These are phyloP conservation scores for Thymallus thymallus DNA, from an alignment of 2,113 vertebrate species.

Conservation along the genomic window DNA sequence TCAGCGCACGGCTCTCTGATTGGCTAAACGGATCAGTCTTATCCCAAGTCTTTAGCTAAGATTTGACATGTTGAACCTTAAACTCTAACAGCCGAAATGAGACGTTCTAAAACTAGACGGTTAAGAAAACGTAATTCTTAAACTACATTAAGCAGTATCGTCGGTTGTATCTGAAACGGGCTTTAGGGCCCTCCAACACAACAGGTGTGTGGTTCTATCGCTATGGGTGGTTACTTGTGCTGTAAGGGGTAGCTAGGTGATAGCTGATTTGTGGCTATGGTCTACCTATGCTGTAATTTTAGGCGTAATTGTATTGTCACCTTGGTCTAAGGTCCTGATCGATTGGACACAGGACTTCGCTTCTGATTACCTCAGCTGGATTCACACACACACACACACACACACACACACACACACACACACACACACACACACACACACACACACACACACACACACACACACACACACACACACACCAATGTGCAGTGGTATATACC, in stretches of 20 bases:
- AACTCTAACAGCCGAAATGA: too few relatives aligned
- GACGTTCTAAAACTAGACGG: too few relatives aligned
- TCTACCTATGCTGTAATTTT: constrained; percentile 40
- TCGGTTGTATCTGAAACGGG: too few relatives aligned
- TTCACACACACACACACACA: constrained; percentile 34
- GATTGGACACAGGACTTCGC: constrained; percentile 57
- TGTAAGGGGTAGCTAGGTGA: constrained; percentile 11
- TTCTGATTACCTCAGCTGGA: constrained; percentile 62
- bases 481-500: constrained; percentile 4
- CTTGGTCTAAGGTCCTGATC: constrained; percentile 37
- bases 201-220: too few relatives aligned
- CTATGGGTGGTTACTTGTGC: neutral
- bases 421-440: constrained; percentile 8
- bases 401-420: constrained; percentile 10
- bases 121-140: too few relatives aligned
- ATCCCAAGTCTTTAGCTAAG: too few relatives aligned
- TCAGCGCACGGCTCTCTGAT: too few relatives aligned
- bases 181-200: too few relatives aligned
- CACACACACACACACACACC: constrained; percentile 8
- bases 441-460: constrained; percentile 11
- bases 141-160: too few relatives aligned
- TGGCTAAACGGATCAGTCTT: too few relatives aligned
- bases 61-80: too few relatives aligned
- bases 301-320: constrained; percentile 61
- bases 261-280: constrained; percentile 29